phyloP scores from a whole-genome alignment of 2,888 invertebrate species.

The Acanthosepion lycidas region DNA sequence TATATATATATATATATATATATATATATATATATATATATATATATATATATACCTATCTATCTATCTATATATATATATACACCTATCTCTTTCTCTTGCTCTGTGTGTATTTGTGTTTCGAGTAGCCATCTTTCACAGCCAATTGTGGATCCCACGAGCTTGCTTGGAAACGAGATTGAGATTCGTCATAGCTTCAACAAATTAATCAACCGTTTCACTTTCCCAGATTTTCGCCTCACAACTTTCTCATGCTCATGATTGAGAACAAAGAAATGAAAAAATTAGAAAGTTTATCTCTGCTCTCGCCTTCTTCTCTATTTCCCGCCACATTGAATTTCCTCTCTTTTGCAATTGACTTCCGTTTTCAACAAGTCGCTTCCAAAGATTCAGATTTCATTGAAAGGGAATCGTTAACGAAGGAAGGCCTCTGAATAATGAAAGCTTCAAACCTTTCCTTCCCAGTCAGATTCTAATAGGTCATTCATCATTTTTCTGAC shows the following conservation, averaged over 20 bases:
- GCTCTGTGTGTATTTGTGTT: neutral
- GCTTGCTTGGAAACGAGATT: neutral
- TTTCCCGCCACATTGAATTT: neutral
- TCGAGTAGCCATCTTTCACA: neutral
- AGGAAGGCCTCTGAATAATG: neutral
- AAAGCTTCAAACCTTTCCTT: neutral
- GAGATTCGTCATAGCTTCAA: neutral
- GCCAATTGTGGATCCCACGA: neutral
- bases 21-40: no score
- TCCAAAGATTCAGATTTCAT: neutral
- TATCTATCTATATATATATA: no score
- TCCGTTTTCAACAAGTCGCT: neutral
- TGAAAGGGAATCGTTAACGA: neutral
- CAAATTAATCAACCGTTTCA: no score
- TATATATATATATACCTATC: no score
- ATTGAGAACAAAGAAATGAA: neutral
- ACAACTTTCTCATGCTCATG: neutral
- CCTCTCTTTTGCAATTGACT: neutral
- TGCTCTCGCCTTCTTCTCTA: neutral
- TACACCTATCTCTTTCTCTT: no score
- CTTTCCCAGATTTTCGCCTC: no score
- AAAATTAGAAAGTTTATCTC: neutral
- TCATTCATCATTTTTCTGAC: neutral
- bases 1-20: no score
- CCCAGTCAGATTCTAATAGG: neutral